Evolutionary conservation across 2,113 vertebrate genomes (phyloP).

Genomic region (Myotis yumanensis): DNA sequence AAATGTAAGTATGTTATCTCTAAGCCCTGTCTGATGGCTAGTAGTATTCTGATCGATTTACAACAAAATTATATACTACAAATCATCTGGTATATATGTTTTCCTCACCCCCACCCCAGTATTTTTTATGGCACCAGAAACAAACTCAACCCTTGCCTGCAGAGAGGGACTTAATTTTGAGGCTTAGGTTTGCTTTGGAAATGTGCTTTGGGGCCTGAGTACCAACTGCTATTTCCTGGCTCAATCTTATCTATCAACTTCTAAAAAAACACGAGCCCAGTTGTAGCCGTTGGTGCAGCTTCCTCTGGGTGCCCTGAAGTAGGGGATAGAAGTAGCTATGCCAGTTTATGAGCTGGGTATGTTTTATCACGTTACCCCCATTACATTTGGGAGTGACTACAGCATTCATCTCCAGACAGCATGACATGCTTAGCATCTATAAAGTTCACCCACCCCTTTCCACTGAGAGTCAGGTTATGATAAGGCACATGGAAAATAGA

Average conservation of each 20-base stretch:
- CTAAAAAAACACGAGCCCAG: not conserved
- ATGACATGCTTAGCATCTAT: no score
- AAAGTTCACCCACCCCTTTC: not conserved
- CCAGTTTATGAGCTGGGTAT: not conserved
- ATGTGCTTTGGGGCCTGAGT: not conserved
- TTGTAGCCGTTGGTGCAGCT: not conserved
- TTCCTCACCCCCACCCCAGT: not conserved
- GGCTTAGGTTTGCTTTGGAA: not conserved
- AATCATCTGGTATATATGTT: not conserved
- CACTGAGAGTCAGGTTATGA: not conserved
- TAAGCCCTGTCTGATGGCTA: not conserved
- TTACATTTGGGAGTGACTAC: not conserved
- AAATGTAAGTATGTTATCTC: not conserved
- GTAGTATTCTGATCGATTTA: not conserved
- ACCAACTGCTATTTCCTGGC: not conserved
- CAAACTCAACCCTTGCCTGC: constrained; percentile 4
- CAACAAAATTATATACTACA: not conserved
- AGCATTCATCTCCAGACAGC: not conserved
- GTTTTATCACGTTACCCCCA: not conserved
- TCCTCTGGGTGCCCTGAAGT: not conserved
- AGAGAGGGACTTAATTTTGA: not conserved
- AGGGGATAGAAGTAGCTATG: not conserved
- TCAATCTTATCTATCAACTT: not conserved
- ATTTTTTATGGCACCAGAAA: not conserved
- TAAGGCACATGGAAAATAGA: not conserved